Conservation (phyloP, 2,888 invertebrate species). For the Diarsia brunnea region DNA sequence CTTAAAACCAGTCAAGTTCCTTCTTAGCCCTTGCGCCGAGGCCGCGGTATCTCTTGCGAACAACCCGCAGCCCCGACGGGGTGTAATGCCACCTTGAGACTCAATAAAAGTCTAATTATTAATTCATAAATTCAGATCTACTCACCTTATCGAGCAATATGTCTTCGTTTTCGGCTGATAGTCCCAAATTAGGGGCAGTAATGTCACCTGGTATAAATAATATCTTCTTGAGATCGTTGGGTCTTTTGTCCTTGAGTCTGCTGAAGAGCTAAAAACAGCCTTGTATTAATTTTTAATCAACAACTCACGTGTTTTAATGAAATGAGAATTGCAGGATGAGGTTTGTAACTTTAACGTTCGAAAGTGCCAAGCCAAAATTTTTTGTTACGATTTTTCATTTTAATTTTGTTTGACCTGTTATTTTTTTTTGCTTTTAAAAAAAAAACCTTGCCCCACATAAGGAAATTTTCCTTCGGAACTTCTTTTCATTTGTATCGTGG, state of each 20-base stretch:
- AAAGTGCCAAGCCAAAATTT: not conserved
- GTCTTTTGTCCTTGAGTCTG: constrained; percentile 91
- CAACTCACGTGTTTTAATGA: not conserved
- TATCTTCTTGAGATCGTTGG: constrained; percentile 92
- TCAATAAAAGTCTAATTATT: too few species aligned
- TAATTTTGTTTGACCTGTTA: too few species aligned
- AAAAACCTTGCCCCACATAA: too few species aligned
- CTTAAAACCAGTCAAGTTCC: too few species aligned
- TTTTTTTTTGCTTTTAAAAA: too few species aligned
- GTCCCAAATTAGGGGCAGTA: constrained; percentile 93
- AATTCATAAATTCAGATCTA: too few species aligned
- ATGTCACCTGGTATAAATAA: constrained; percentile 94
- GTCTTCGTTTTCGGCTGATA: constrained; percentile 91
- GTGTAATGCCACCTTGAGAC: too few species aligned
- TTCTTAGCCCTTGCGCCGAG: too few species aligned
- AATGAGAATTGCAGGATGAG: not conserved
- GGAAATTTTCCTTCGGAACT: too few species aligned
- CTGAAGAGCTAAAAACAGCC: constrained; percentile 57
- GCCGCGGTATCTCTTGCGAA: too few species aligned
- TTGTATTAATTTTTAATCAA: not conserved
- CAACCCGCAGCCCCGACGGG: too few species aligned
- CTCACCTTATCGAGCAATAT: constrained; percentile 69
- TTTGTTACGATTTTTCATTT: not conserved
- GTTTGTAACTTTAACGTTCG: not conserved
- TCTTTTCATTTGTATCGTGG: too few species aligned